Base-by-base conservation (phyloP, 2,113 vertebrate species). In the Heterotilapia buettikoferi region DNA sequence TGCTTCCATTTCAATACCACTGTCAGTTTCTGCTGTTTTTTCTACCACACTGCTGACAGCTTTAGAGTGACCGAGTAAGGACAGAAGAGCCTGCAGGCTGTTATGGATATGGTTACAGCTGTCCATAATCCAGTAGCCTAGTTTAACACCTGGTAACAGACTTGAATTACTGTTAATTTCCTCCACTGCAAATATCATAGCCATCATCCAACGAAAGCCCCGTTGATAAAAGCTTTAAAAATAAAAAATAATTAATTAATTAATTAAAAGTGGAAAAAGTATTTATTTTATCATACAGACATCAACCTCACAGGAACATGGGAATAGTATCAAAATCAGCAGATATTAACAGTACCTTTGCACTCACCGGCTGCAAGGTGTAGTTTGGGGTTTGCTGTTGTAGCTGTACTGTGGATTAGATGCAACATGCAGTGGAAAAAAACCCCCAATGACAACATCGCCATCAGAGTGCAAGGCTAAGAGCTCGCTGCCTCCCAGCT, bases 41-140 rank as follows among this genome's bases (percentile, higher is more conserved):
- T 63, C 59, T 33, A 63, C 31, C 8, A 57, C 14, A 21, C 4
- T 63, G 8, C 18, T 38, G 26, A 50, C 10, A 54, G 13, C 14
- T 40, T 84, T 66, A 5, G 90, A 61, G 40, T 80, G 80, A 61
- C 92, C 94, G 19, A 96, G 33, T 79, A 96, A 90, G 21, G 93
- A 90, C 29, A 96, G 80, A 26, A 93, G 86, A 50, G 94, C 93
- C 57, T 45, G 89, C 53, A 97, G 86, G 50, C 96, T 95, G 31
- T 92, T 93, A 83, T 94, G 93, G 33, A 96, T 89, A 24, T 96
- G 88, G 85, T 97, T 95, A 85, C 96, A 96, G 88, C 95, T 95
- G 93, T 96, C 96, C 82, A 95, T 88, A 38, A 96, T 94, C 19
- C 59, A 79, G 68, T 96, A 97, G 16, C 96, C 96, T 4, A 97